Evolutionary conservation across 1,140 invertebrate species (phyloP), one percentile per base, ranked within the genome.

Genomic region (Cydia strobilella): DNA sequence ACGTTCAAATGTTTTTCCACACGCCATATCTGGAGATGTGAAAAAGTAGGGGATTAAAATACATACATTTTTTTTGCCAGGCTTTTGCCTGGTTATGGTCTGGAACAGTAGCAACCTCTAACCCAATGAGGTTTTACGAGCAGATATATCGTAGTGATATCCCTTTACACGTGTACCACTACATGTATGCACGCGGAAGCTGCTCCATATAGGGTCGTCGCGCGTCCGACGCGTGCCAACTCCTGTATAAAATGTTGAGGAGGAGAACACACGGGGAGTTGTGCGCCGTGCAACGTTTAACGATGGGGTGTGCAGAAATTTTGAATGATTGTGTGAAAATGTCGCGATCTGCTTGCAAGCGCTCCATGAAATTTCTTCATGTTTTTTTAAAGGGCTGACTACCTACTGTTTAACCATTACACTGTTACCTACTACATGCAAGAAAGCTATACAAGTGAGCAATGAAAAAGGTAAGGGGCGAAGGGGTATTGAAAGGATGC

Each of bases 221-320:
- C 83, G 84, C 83, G 86, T 78, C 78, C 42, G 81, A 81, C 88
- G 88, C 89, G 89, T 90, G 89, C 86, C 89, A 82, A 77, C 84
- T 80, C 54, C 48, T 59, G 23, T 59, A 59, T 59, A 59, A 59
- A 59, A 59, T n/a, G 54, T 59, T 23, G 54, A 23, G 9, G 4
- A 2, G 20, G 18, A 59, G n/a, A 59, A 59, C 54, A 59, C 20
- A 59, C 54, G 54, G 20, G 20, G 54, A 23, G 20, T 23, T 7
- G 9, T 23, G 54, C n/a, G 3, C 18, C 54, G 18, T 54, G n/a
- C 54, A 59, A 10, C 54, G 54, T 54, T n/a, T 0, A 54, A 48
- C 15, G 2, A 45, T 13, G 12, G 12, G 4, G 45, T 2, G 15
- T 51, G 48, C 7, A 51, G n/a, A 51, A 45, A 42, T 42, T 12